These are phyloP conservation scores for Mycteria americana DNA, from an alignment of 2,797 vertebrate species.

Conservation along the genomic window DNA sequence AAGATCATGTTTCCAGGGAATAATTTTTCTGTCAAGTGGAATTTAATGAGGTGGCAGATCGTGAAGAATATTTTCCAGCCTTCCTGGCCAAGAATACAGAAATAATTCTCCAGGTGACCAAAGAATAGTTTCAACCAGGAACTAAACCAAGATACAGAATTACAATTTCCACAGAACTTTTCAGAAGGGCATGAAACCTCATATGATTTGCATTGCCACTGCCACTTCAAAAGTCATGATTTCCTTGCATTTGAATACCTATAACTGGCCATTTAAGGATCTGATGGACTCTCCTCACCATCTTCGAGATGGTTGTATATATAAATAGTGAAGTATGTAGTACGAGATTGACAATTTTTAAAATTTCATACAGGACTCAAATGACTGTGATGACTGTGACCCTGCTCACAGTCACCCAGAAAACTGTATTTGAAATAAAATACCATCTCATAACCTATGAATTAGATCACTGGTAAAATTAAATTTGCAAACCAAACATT, in stretches of 20 bases:
- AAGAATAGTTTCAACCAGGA: neutral
- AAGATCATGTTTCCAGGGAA: neutral
- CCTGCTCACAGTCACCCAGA: neutral
- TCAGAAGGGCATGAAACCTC: neutral
- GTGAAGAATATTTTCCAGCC: neutral
- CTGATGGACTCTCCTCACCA: neutral
- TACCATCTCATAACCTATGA: neutral
- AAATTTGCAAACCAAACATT: neutral
- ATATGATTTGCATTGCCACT: neutral
- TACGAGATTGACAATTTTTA: rapidly evolving
- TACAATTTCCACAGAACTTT: neutral
- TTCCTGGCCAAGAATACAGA: neutral
- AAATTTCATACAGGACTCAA: neutral
- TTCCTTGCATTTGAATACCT: neutral
- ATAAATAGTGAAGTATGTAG: neutral
- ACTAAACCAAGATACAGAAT: neutral
- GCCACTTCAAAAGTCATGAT: neutral
- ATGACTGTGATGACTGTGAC: neutral
- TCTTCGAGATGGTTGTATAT: neutral
- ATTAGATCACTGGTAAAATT: neutral
- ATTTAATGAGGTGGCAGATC: neutral
- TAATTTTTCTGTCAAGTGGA: neutral
- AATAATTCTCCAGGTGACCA: neutral
- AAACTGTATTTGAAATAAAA: neutral
- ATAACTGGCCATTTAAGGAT: neutral